Percentiles rank a stretch among this genome's conserved stretches.
Evolutionary conservation across 2,888 invertebrate species (phyloP).

Genomic region (Deilephila elpenor): DNA sequence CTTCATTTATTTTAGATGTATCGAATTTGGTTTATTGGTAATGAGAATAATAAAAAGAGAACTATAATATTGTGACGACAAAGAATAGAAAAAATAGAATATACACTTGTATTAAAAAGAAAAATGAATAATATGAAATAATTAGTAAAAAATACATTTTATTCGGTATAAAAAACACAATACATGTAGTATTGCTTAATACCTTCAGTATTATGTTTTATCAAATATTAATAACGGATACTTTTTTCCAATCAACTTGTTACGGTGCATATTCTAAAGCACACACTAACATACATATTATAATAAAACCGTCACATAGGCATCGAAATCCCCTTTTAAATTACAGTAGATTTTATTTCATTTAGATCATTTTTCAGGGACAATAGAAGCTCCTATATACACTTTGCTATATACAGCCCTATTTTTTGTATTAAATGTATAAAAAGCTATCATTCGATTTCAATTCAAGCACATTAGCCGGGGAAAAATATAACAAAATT

Average conservation of each 20-base stretch:
- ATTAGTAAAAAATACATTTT: neutral
- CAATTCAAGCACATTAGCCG: neutral
- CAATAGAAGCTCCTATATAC: neutral
- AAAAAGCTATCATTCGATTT: slow-evolving; percentile 7
- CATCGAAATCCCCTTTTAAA: too few species aligned
- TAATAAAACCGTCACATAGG: too few species aligned
- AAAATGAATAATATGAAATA: neutral
- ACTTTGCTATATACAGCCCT: slow-evolving; percentile 4
- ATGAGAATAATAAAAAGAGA: too few species aligned
- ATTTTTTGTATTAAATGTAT: neutral
- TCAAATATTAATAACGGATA: neutral
- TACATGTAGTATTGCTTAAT: neutral
- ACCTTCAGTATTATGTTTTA: neutral
- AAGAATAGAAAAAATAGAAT: neutral
- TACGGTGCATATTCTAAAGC: neutral
- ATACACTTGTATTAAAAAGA: neutral
- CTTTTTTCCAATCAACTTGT: too few species aligned
- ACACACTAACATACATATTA: neutral
- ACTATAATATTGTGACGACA: too few species aligned
- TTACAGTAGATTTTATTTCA: neutral
- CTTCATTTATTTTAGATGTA: too few species aligned
- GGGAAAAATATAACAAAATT: neutral
- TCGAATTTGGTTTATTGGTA: too few species aligned
- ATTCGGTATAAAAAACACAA: neutral
- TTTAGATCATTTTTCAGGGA: neutral